Percentiles rank a stretch among this genome's conserved stretches.
phyloP scores from a whole-genome alignment of 2,113 vertebrate species.

The Rhinogobius similis region DNA sequence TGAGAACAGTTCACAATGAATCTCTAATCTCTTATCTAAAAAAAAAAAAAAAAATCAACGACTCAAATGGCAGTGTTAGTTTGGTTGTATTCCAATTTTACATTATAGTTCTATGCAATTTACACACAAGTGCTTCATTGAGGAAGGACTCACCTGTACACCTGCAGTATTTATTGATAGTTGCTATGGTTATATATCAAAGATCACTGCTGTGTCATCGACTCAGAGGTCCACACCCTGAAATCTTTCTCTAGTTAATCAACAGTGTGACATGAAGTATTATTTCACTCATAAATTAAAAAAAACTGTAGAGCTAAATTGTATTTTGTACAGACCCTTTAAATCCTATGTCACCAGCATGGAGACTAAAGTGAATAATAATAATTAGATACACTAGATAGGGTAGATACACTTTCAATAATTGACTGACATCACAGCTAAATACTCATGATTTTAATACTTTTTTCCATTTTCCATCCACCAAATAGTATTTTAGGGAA shows the following conservation, averaged over 20 bases:
- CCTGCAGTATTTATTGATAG: not conserved
- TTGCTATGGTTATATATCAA: conserved; percentile 21
- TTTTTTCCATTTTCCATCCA: too few relatives aligned
- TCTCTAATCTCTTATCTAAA: too few relatives aligned
- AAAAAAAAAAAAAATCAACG: not conserved
- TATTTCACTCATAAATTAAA: not conserved
- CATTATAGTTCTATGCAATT: too few relatives aligned
- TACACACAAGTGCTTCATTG: not conserved
- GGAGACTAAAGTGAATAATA: too few relatives aligned
- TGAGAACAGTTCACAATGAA: too few relatives aligned
- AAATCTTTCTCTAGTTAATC: not conserved
- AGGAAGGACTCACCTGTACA: not conserved
- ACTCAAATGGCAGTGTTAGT: not conserved
- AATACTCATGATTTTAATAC: too few relatives aligned
- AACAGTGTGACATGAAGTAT: not conserved
- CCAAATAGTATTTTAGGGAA: too few relatives aligned
- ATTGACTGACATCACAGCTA: too few relatives aligned
- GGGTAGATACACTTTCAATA: too few relatives aligned
- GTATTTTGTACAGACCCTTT: too few relatives aligned
- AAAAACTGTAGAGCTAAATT: not conserved
- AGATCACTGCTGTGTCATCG: conserved; percentile 28
- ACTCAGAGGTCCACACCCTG: conserved; percentile 22
- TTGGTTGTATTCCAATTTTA: not conserved
- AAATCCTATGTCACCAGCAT: too few relatives aligned
- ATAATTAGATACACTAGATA: too few relatives aligned